Evolutionary conservation across 2,797 vertebrate genomes (phyloP).

Genomic region (Aulostomus chinensis): DNA sequence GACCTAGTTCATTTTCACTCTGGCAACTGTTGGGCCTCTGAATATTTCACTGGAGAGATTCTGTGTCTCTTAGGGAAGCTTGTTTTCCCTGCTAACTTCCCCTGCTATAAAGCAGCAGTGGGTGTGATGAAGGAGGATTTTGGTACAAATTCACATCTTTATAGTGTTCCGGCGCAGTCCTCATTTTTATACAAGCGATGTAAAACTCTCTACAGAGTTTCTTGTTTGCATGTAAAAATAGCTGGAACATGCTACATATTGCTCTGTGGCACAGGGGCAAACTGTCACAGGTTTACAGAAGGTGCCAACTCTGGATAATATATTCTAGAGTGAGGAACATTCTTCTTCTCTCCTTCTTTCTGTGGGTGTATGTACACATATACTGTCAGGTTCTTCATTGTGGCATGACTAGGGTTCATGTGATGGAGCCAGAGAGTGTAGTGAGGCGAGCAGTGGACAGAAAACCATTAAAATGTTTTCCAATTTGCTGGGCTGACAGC

Average conservation of each 20-base stretch:
- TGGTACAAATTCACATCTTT: constrained; percentile 5
- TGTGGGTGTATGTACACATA: constrained; percentile 33
- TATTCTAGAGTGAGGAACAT: constrained; percentile 20
- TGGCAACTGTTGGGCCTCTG: constrained; percentile 22
- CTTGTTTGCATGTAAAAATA: constrained; percentile 46
- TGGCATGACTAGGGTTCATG: constrained; percentile 52
- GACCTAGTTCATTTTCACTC: constrained; percentile 65
- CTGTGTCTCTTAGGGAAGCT: constrained; percentile 11
- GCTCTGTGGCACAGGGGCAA: constrained; percentile 29
- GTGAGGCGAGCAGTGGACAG: constrained; percentile 54
- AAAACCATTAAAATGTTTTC: constrained; percentile 82
- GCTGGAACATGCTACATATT: constrained; percentile 32
- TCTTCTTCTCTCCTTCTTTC: constrained; percentile 7
- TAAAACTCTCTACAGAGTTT: constrained; percentile 13
- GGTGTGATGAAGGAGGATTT: constrained; percentile 6
- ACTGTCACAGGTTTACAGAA: constrained; percentile 30
- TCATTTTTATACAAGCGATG: constrained; percentile 8
- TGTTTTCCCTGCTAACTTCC: constrained; percentile 13
- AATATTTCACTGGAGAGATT: constrained; percentile 30
- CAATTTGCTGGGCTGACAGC: constrained; percentile 78
- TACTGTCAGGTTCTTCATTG: constrained; percentile 55
- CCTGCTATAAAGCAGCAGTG: not conserved
- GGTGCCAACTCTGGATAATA: constrained; percentile 33
- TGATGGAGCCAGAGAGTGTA: constrained; percentile 61
- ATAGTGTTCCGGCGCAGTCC: not conserved